Conservation (phyloP, 2,113 vertebrate genomes). For the Lynx canadensis region DNA sequence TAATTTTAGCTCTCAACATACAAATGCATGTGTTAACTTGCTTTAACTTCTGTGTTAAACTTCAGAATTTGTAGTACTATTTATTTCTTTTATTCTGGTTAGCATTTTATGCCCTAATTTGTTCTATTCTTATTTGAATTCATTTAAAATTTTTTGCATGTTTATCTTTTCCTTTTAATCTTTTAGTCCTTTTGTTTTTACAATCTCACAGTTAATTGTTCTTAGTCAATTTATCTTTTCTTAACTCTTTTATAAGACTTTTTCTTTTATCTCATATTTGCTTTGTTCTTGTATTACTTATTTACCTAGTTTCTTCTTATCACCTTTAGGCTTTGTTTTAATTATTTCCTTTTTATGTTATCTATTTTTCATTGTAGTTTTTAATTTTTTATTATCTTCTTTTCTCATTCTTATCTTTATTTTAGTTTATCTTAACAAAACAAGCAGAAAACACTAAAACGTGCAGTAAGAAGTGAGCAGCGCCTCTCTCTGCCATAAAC, state of each 20-base stretch:
- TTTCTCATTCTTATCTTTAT: slow-evolving; percentile 65
- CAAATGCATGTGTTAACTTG: not conserved
- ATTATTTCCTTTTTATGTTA: slow-evolving; percentile 74
- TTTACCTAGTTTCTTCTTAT: slow-evolving; percentile 73
- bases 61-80: not conserved
- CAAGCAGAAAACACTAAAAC: not conserved
- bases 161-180: slow-evolving; percentile 74
- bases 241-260: slow-evolving; percentile 42
- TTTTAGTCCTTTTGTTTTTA: slow-evolving; percentile 68
- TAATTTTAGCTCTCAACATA: not conserved
- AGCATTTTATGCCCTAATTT: slow-evolving; percentile 50
- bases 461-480: not conserved
- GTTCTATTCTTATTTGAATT: slow-evolving; percentile 48
- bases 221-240: slow-evolving; percentile 64
- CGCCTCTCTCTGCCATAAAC: not conserved
- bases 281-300: slow-evolving; percentile 75
- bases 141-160: slow-evolving; percentile 61
- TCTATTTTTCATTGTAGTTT: slow-evolving; percentile 74
- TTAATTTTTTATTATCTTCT: slow-evolving; percentile 74
- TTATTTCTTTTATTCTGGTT: not conserved
- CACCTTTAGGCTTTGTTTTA: slow-evolving; percentile 69
- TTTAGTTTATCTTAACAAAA: slow-evolving; percentile 59
- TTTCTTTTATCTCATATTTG: slow-evolving; percentile 72
- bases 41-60: not conserved
- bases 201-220: slow-evolving; percentile 63